These are phyloP conservation scores for Phylloscopus whistleri DNA, from an alignment of 2,113 vertebrate genomes.

Conservation along the genomic window DNA sequence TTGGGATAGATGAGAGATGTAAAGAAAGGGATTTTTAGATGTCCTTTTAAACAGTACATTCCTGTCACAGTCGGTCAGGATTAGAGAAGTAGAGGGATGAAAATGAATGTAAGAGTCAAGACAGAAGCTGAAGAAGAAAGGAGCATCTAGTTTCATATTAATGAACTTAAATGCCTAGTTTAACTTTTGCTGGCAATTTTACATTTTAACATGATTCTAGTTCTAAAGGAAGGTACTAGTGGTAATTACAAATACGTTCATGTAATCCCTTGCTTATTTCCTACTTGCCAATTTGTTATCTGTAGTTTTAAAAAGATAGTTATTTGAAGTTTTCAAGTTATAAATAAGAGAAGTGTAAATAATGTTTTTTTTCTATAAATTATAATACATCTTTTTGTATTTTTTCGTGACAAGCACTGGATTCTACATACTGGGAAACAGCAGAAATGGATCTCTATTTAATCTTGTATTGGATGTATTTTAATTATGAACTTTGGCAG, in stretches of 20 bases:
- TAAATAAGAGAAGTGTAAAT: neutral
- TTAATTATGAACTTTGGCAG: neutral
- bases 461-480: neutral
- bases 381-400: neutral
- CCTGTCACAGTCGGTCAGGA: neutral
- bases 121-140: neutral
- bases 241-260: neutral
- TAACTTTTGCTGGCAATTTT: neutral
- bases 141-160: neutral
- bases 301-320: neutral
- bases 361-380: neutral
- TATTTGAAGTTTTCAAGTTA: neutral
- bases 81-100: neutral
- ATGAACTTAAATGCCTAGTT: neutral
- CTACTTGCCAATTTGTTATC: neutral
- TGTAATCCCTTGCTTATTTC: neutral
- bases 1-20: neutral
- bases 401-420: neutral
- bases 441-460: neutral
- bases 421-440: neutral
- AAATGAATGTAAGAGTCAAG: neutral
- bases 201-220: neutral
- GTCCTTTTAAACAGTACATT: neutral
- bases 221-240: neutral
- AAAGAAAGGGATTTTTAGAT: neutral